phyloP scores from a whole-genome alignment of 2,888 invertebrate genomes.

The Phaedon cochleariae region DNA sequence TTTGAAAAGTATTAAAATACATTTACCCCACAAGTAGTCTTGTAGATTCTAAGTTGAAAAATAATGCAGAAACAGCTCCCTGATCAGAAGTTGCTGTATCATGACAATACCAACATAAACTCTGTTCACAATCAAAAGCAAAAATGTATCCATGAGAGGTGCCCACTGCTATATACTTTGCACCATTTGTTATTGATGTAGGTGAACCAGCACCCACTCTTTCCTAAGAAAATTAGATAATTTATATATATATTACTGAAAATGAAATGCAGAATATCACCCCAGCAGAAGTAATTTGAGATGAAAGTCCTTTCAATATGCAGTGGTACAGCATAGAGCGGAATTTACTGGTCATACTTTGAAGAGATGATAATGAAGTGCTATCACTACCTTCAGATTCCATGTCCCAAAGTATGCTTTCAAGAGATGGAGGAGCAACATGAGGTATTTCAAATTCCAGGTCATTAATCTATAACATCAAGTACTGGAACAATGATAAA shows the following conservation, averaged over 20 bases:
- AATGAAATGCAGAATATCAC: constrained; percentile 63
- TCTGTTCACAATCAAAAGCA: constrained; percentile 86
- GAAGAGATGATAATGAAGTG: constrained; percentile 65
- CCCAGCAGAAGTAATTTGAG: constrained; percentile 86
- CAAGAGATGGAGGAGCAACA: constrained; percentile 78
- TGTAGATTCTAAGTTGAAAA: constrained; percentile 87
- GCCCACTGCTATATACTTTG: constrained; percentile 86
- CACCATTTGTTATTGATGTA: constrained; percentile 81
- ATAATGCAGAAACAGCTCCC: constrained; percentile 83
- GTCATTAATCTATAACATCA: constrained; percentile 75
- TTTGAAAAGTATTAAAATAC: constrained; percentile 1
- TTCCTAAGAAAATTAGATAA: constrained; percentile 69
- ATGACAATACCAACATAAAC: constrained; percentile 87
- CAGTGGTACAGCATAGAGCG: constrained; percentile 79
- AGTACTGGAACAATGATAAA: neutral
- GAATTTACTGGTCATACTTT: constrained; percentile 63
- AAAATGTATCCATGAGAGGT: constrained; percentile 93
- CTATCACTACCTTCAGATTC: constrained; percentile 71
- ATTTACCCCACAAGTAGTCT: constrained; percentile 79
- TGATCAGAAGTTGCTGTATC: constrained; percentile 73
- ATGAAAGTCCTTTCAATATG: constrained; percentile 86
- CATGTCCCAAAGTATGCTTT: constrained; percentile 82
- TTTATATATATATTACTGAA: neutral
- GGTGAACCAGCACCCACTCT: constrained; percentile 89
- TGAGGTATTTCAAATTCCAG: constrained; percentile 82